These are phyloP conservation scores for Bombus pyrosoma DNA, from an alignment of 1,140 invertebrate species.

Conservation along the genomic window DNA sequence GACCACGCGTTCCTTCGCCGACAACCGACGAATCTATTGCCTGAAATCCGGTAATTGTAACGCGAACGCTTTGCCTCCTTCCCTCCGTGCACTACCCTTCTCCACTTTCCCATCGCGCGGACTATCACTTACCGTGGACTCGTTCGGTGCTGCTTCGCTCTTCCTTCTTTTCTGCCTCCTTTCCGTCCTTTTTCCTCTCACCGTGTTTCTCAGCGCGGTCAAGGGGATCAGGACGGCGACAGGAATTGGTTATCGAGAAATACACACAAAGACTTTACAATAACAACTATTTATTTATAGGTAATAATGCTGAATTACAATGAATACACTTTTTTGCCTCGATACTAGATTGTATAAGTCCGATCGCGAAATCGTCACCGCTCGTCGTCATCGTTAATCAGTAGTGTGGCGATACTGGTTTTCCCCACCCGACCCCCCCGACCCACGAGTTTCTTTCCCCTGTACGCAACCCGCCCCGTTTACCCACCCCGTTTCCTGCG, in stretches of 20 bases:
- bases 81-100: not conserved
- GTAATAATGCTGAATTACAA: conserved; percentile 83
- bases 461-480: conserved; percentile 34
- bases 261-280: conserved; percentile 70
- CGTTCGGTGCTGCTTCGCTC: too few species aligned
- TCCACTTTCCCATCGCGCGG: not conserved
- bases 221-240: not conserved
- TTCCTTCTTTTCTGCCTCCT: too few species aligned
- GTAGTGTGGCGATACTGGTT: conserved; percentile 55
- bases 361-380: conserved; percentile 74
- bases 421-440: conserved; percentile 19
- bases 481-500: conserved; percentile 32
- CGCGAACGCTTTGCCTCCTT: not conserved
- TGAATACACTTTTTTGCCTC: conserved; percentile 82
- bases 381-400: conserved; percentile 67
- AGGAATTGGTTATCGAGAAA: not conserved
- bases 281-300: conserved; percentile 84
- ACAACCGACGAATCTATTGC: conserved; percentile 46
- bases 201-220: not conserved
- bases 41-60: conserved; percentile 27
- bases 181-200: too few species aligned
- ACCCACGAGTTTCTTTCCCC: conserved; percentile 35
- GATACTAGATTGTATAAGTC: conserved; percentile 80
- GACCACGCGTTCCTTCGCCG: not conserved
- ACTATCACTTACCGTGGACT: conserved; percentile 3